Base-by-base conservation (phyloP, 1,140 invertebrate species). In the Brevipalpus yothersi region DNA sequence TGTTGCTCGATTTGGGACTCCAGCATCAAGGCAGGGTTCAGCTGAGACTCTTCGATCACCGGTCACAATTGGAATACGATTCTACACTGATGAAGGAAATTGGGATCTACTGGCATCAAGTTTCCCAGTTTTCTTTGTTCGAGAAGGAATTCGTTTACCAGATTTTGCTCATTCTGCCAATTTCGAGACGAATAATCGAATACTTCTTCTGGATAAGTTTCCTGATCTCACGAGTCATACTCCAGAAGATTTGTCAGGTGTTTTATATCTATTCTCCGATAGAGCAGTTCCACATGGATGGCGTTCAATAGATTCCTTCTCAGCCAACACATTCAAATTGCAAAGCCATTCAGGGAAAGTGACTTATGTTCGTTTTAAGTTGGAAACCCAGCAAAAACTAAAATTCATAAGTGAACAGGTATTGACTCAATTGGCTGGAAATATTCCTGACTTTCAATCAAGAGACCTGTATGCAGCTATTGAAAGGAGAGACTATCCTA, bases 51-150 rank as follows among this genome's bases (percentile, higher is more conserved):
- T 70, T 58, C 79, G 91, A 65, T 91, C 95, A 75, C 87, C 87
- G 4, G 77, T 90, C 66, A 91, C 91, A 59, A 95, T 94, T 72
- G 88, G 91, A 41, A 72, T 94, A 0, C 95, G 95, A 69, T 89
- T 95, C 68, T 95, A 95, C 70, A 92, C 91, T 8, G 89, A 95
- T 62, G 86, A 94, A 67, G 91, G 91, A 51, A 84, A 88, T 68
- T 95, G 89, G 89, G 91, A 96, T 76, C 70, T 94, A 60, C 88
- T 92, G 45, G 89, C 90, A n/a, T 94, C 94, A 70, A 95, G 95
- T 68, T 94, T 89, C 0, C 91, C 92, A 1, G 85, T 96, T 61
- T 95, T 96, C 75, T 96, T 95, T 70, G 82, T 94, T 63, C 79
- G 89, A 42, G 91, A 96, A 72, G 84, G 90, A 0, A 77, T 91